Conservation (phyloP, 2,797 vertebrate species). For the Eremophila alpestris region DNA sequence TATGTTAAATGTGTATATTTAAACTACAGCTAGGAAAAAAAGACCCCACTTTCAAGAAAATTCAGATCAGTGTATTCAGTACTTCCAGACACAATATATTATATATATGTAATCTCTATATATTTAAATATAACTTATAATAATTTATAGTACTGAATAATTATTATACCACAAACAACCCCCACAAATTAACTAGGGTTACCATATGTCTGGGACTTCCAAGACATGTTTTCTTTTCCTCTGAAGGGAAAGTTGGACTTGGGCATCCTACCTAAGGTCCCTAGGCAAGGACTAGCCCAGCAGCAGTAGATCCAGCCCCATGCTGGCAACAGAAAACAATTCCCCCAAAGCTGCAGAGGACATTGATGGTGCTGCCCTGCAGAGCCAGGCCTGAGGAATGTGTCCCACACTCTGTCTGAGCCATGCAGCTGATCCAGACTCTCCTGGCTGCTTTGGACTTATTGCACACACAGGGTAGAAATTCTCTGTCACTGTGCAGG, state of each 20-base stretch:
- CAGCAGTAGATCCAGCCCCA: background rate
- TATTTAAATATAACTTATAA: background rate
- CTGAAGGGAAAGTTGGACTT: background rate
- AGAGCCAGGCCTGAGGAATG: background rate
- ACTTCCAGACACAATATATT: background rate
- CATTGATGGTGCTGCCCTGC: fast-evolving
- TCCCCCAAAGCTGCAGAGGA: background rate
- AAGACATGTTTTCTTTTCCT: background rate
- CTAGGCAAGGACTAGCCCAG: background rate
- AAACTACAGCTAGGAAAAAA: background rate
- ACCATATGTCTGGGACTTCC: background rate
- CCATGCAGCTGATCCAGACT: background rate
- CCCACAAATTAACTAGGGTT: background rate
- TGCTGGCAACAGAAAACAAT: too few relatives aligned
- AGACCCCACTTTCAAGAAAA: background rate
- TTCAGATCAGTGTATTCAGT: background rate
- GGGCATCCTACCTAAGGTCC: background rate
- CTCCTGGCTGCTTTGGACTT: background rate
- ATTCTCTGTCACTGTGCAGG: background rate
- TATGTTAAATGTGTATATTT: background rate
- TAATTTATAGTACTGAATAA: background rate
- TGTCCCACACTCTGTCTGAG: background rate
- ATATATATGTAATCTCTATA: background rate
- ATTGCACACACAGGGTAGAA: background rate
- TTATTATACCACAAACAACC: fast-evolving